phyloP scores from a whole-genome alignment of 2,888 invertebrate species.

The Drosophila cyrtoloma region DNA sequence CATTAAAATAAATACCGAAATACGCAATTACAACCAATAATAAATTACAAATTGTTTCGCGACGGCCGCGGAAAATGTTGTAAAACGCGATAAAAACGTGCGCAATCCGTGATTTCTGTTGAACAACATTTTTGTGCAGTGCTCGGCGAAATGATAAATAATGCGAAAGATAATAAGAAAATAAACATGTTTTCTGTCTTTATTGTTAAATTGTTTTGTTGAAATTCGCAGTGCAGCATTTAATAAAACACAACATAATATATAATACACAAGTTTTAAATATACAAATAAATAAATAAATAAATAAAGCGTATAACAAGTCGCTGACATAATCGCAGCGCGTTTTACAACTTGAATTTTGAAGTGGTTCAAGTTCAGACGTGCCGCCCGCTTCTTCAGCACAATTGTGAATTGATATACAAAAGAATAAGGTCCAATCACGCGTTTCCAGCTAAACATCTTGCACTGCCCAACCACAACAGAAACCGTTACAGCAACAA shows the following conservation, averaged over 20 bases:
- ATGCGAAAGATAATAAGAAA: constrained; percentile 5
- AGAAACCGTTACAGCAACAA: constrained; percentile 19
- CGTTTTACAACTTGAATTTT: constrained; percentile 29
- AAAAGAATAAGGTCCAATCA: constrained; percentile 56
- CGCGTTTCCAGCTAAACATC: constrained; percentile 62
- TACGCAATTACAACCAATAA: constrained; percentile 33
- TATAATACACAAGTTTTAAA: constrained; percentile 10
- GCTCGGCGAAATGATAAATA: constrained; percentile 14
- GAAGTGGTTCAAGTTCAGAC: constrained; percentile 67
- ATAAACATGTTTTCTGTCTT: background rate
- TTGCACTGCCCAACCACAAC: constrained; percentile 59
- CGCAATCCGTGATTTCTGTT: constrained; percentile 49
- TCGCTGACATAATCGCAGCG: constrained; percentile 60
- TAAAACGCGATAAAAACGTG: constrained; percentile 71
- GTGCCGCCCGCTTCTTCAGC: constrained; percentile 59
- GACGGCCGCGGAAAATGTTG: constrained; percentile 42
- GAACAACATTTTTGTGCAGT: constrained; percentile 29
- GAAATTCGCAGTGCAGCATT: constrained; percentile 53
- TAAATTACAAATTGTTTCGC: constrained; percentile 38
- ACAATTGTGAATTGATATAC: constrained; percentile 72
- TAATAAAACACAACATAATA: constrained; percentile 20
- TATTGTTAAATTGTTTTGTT: constrained; percentile 55
- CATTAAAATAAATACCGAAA: constrained; percentile 6
- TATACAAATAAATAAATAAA: constrained; percentile 1
- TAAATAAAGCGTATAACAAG: constrained; percentile 43